These are phyloP conservation scores for Terebella lapidaria DNA, from an alignment of 2,888 invertebrate species.

Conservation along the genomic window DNA sequence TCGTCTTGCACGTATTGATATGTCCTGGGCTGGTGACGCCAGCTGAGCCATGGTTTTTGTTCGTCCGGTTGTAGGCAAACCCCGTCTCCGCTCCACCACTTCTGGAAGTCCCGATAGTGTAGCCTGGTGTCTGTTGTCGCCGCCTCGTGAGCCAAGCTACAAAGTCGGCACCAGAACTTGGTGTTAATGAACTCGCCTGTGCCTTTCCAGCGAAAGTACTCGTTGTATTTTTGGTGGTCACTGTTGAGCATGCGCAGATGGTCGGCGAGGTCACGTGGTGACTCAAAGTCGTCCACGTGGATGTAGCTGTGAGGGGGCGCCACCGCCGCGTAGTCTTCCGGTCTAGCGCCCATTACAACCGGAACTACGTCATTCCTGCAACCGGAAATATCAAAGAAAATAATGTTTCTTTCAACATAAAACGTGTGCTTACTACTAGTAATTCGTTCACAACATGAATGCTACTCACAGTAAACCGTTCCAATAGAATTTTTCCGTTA, in stretches of 20 bases:
- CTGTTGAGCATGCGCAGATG: conserved; percentile 79
- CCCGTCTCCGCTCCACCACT: not conserved
- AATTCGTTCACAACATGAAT: no score
- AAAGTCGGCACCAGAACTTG: conserved; percentile 85
- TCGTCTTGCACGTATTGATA: no score
- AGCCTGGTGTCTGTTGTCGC: not conserved
- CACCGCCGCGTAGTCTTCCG: conserved; percentile 55
- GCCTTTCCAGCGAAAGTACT: conserved; percentile 90
- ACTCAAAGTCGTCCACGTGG: conserved; percentile 90
- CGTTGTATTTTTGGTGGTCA: conserved; percentile 85
- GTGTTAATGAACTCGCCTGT: conserved; percentile 92
- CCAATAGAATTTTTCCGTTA: conserved; percentile 25
- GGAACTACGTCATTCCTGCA: conserved; percentile 25
- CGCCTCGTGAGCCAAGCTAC: conserved; percentile 58
- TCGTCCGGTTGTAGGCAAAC: not conserved
- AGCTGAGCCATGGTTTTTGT: not conserved
- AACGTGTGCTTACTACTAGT: no score
- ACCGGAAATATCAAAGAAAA: not conserved
- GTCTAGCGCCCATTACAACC: conserved; percentile 24
- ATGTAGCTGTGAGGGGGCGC: conserved; percentile 88
- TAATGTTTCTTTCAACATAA: no score
- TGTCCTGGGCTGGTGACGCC: no score
- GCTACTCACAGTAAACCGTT: conserved; percentile 19
- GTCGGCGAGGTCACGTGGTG: conserved; percentile 78
- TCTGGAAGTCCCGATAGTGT: not conserved